Percentiles rank a stretch among this genome's conserved stretches.
Evolutionary conservation across 2,113 vertebrate genomes (phyloP).

Genomic region (Sylvilagus bachmani): DNA sequence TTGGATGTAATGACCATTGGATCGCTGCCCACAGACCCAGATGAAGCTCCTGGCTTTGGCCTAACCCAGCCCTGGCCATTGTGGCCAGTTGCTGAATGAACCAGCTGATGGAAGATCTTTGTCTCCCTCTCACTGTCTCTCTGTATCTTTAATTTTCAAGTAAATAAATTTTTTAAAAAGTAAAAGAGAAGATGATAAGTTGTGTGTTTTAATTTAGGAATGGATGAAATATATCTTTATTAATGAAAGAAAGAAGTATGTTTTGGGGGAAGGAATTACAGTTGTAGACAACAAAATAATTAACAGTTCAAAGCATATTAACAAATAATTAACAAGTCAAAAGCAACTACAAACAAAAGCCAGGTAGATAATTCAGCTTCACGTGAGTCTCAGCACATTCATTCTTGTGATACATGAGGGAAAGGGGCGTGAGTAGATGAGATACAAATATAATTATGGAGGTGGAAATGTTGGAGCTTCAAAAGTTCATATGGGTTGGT

Average conservation of each 20-base stretch:
- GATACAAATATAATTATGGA: not conserved
- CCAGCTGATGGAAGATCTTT: no score
- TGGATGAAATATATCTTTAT: not conserved
- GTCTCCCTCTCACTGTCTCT: no score
- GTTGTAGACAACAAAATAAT: slow-evolving; percentile 2
- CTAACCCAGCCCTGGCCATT: no score
- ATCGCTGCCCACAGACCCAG: no score
- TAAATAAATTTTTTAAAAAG: not conserved
- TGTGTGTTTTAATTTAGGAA: not conserved
- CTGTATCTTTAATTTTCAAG: no score
- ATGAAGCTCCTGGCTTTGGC: no score
- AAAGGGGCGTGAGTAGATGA: not conserved
- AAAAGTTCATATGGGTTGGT: not conserved
- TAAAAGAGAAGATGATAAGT: not conserved
- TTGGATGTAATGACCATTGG: no score
- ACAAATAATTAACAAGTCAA: slow-evolving; percentile 44
- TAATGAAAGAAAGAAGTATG: not conserved
- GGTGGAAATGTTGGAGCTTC: not conserved
- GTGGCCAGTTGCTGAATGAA: no score
- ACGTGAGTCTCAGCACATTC: not conserved
- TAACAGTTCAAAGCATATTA: slow-evolving; percentile 16
- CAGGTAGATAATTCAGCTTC: not conserved
- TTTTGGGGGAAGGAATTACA: not conserved
- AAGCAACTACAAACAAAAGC: not conserved
- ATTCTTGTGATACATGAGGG: not conserved